phyloP scores from a whole-genome alignment of 2,888 invertebrate species.

The Malthinus flaveolus region DNA sequence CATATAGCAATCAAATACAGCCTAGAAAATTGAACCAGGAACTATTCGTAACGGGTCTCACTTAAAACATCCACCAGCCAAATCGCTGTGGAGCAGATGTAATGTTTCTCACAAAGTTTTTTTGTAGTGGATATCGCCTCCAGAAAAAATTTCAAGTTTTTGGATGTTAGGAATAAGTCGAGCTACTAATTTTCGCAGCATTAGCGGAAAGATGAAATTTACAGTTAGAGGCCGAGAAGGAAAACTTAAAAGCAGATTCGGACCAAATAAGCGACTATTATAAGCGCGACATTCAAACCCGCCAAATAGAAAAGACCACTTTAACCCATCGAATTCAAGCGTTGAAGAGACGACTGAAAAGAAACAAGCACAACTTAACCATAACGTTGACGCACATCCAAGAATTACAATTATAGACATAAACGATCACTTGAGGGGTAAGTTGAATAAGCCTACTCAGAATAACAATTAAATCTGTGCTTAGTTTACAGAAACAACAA shows the following conservation, averaged over 20 bases:
- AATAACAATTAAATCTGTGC: constrained; percentile 20
- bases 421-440: neutral
- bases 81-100: too few species aligned
- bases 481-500: constrained; percentile 23
- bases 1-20: too few species aligned
- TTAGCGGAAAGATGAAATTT: constrained; percentile 62
- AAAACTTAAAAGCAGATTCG: constrained; percentile 62
- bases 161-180: constrained; percentile 60
- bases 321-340: constrained; percentile 52
- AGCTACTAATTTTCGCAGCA: constrained; percentile 62
- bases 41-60: too few species aligned
- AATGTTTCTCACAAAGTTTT: too few species aligned
- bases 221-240: constrained; percentile 62
- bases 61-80: too few species aligned
- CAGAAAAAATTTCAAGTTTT: too few species aligned
- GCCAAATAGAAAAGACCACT: constrained; percentile 62
- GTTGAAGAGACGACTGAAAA: constrained; percentile 51
- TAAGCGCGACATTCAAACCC: constrained; percentile 60
- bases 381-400: constrained; percentile 14
- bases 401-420: too few species aligned
- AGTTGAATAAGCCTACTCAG: neutral
- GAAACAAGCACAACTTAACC: constrained; percentile 44
- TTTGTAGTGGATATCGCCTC: too few species aligned
- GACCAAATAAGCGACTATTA: constrained; percentile 61
- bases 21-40: too few species aligned